Evolutionary conservation across 1,140 invertebrate genomes (phyloP).

Genomic region (Trichonephila clavipes): DNA sequence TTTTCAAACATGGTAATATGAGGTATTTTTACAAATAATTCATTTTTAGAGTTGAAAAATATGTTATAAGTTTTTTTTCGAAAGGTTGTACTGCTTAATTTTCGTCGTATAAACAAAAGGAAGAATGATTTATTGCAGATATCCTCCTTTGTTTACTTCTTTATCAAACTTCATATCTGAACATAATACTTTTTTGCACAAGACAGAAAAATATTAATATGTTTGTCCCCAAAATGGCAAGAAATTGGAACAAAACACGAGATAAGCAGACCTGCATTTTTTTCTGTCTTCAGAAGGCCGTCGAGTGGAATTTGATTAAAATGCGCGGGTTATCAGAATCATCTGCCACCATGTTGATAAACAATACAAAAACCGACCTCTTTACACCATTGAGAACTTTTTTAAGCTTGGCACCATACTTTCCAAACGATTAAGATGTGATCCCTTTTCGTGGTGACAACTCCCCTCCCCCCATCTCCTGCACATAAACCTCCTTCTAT

Average conservation of each 20-base stretch:
- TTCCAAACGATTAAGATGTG: too few species aligned
- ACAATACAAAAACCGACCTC: slow-evolving; percentile 27
- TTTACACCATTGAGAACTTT: not conserved
- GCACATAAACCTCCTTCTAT: too few species aligned
- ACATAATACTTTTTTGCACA: not conserved
- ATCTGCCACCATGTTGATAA: slow-evolving; percentile 34
- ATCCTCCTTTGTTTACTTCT: not conserved
- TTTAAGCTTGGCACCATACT: not conserved
- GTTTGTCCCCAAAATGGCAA: slow-evolving; percentile 8
- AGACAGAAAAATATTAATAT: not conserved
- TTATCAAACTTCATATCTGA: not conserved
- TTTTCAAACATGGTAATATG: too few species aligned
- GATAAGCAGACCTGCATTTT: slow-evolving; percentile 37
- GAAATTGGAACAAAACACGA: slow-evolving; percentile 5
- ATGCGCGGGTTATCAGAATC: not conserved
- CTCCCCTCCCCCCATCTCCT: too few species aligned
- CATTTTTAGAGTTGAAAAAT: too few species aligned
- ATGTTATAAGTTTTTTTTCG: too few species aligned
- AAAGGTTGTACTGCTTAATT: too few species aligned
- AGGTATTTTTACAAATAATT: too few species aligned
- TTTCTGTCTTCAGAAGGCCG: not conserved
- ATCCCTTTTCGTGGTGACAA: too few species aligned
- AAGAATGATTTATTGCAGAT: too few species aligned
- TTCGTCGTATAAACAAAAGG: too few species aligned
- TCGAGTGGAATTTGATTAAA: slow-evolving; percentile 1